Conservation (phyloP, 2,888 invertebrate species). For the Phaedon cochleariae region DNA sequence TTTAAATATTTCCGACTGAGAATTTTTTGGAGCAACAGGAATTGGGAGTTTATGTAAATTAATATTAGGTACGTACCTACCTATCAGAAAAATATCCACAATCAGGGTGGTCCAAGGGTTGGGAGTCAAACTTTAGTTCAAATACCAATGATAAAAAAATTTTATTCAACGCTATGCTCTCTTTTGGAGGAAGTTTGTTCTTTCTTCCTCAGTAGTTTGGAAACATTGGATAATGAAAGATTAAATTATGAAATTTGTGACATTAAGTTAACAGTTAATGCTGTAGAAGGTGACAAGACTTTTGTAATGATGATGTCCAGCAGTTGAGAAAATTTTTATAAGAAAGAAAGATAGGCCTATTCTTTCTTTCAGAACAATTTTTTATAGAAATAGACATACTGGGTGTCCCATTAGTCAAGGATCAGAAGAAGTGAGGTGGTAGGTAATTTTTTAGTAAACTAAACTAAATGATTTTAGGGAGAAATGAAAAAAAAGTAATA, state of each 20-base stretch:
- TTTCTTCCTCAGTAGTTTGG: neutral
- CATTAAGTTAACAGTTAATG: no score
- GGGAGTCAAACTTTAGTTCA: conserved; percentile 8
- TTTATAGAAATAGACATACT: neutral
- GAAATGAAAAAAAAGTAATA: no score
- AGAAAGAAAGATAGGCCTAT: no score
- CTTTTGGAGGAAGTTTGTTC: no score
- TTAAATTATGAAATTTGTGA: no score
- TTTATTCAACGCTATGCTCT: neutral
- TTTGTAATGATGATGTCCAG: neutral
- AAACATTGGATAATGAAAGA: no score
- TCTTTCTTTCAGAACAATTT: no score
- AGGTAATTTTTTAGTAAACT: no score
- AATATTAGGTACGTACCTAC: conserved; percentile 1
- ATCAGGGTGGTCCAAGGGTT: neutral
- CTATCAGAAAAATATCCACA: neutral
- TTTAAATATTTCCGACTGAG: conserved; percentile 5
- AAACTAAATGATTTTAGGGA: no score
- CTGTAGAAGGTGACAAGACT: neutral
- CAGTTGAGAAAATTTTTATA: neutral
- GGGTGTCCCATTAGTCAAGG: no score
- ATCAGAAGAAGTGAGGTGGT: no score
- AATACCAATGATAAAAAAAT: neutral
- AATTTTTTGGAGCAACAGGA: conserved; percentile 12
- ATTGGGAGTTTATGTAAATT: conserved; percentile 7